Percentiles rank a stretch among this genome's conserved stretches.
These are phyloP conservation scores for Hippocampus zosterae DNA, from an alignment of 2,113 vertebrate species.

Conservation along the genomic window DNA sequence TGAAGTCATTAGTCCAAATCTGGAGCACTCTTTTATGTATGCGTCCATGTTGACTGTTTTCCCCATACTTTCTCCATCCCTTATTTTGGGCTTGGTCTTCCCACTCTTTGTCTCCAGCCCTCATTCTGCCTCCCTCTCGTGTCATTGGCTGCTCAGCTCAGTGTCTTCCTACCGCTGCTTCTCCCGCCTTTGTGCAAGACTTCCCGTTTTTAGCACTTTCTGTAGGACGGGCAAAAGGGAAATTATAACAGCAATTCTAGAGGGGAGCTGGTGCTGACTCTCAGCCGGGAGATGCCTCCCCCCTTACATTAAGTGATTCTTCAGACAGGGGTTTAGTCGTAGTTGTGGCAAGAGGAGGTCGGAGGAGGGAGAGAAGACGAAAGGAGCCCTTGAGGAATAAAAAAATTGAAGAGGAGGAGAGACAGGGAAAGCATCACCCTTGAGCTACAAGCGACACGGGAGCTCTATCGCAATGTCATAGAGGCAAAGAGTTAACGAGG, in stretches of 20 bases:
- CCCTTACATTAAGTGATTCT: slow-evolving; percentile 24
- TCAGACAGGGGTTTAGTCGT: slow-evolving; percentile 14
- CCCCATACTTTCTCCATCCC: slow-evolving; percentile 27
- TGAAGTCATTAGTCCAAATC: slow-evolving; percentile 59
- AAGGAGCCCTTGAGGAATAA: slow-evolving; percentile 44
- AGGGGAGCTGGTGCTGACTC: slow-evolving; percentile 22
- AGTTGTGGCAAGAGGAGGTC: slow-evolving; percentile 25
- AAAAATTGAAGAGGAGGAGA: slow-evolving; percentile 11
- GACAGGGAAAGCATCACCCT: background rate
- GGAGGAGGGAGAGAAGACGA: slow-evolving; percentile 16
- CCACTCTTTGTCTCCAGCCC: slow-evolving; percentile 58
- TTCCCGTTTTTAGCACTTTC: slow-evolving; percentile 13
- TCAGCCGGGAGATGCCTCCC: slow-evolving; percentile 21
- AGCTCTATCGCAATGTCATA: slow-evolving; percentile 37
- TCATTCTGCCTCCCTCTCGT: slow-evolving; percentile 47
- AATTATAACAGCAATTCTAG: slow-evolving; percentile 18
- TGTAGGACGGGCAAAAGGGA: slow-evolving; percentile 23
- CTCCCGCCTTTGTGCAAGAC: slow-evolving; percentile 31
- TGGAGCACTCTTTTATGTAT: slow-evolving; percentile 32
- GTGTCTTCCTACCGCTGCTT: slow-evolving; percentile 42
- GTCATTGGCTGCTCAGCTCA: slow-evolving; percentile 50
- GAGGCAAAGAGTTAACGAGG: slow-evolving; percentile 48
- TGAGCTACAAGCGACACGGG: background rate
- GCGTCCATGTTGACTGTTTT: slow-evolving; percentile 27
- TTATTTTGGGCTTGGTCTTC: slow-evolving; percentile 47